phyloP scores from a whole-genome alignment of 2,797 vertebrate species.

The Carcharodon carcharias region DNA sequence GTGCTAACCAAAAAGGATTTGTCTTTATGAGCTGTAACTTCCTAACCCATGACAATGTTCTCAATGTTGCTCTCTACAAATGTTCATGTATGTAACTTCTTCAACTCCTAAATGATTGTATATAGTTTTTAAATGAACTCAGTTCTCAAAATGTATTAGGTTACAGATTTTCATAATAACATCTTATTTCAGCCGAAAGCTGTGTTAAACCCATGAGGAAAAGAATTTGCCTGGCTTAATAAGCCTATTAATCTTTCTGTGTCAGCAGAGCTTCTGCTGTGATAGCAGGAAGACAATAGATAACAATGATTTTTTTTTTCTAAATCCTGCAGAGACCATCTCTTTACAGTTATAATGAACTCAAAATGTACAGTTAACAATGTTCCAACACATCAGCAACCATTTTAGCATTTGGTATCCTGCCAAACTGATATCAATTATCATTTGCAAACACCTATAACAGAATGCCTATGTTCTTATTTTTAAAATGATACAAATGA shows the following conservation, averaged over 20 bases:
- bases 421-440: background rate
- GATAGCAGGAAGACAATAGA: background rate
- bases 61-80: too few species aligned
- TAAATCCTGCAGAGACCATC: background rate
- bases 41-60: background rate
- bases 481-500: background rate
- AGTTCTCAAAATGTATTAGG: background rate
- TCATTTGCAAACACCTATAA: background rate
- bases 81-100: background rate
- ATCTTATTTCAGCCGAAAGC: background rate
- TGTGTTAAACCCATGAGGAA: background rate
- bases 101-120: background rate
- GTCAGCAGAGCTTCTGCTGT: background rate
- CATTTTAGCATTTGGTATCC: background rate
- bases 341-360: background rate
- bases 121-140: background rate
- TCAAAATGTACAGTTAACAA: background rate
- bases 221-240: slow-evolving; percentile 12
- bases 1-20: background rate
- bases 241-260: slow-evolving; percentile 31
- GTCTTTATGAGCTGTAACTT: background rate
- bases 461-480: background rate
- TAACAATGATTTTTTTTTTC: slow-evolving; percentile 8
- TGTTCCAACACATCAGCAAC: background rate
- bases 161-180: background rate